Percentiles rank a stretch among this genome's conserved stretches.
phyloP scores from a whole-genome alignment of 2,797 vertebrate species.

The Cichlasoma orientale region DNA sequence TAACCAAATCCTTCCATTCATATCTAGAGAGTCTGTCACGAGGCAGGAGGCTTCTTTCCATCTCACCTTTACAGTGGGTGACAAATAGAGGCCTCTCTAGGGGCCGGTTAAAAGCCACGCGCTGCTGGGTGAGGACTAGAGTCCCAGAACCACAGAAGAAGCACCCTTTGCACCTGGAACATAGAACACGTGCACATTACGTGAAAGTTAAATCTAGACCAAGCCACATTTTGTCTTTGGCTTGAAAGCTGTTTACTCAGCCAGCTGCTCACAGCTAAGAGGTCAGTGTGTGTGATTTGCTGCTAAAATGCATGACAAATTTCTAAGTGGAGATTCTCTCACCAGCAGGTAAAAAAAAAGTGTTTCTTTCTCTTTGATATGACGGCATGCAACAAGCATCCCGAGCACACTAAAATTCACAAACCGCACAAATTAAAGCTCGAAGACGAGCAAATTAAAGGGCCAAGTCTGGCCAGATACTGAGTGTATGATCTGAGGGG shows the following conservation, averaged over 20 bases:
- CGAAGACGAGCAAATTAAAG: slow-evolving; percentile 33
- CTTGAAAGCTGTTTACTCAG: slow-evolving; percentile 47
- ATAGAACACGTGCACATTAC: slow-evolving; percentile 42
- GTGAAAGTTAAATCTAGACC: slow-evolving; percentile 38
- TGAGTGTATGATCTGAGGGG: slow-evolving; percentile 45
- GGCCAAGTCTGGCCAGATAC: slow-evolving; percentile 23
- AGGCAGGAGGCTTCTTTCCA: slow-evolving; percentile 56
- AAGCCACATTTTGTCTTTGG: slow-evolving; percentile 50
- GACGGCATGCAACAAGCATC: neutral
- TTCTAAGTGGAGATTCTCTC: neutral
- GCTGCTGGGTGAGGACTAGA: slow-evolving; percentile 86
- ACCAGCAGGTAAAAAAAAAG: neutral
- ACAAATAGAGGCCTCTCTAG: slow-evolving; percentile 91
- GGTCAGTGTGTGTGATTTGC: slow-evolving; percentile 13
- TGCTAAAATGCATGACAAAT: slow-evolving; percentile 5
- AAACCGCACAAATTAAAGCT: slow-evolving; percentile 2
- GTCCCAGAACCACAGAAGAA: slow-evolving; percentile 85
- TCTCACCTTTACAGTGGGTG: slow-evolving; percentile 91
- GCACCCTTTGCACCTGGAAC: slow-evolving; percentile 89
- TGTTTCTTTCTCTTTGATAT: neutral
- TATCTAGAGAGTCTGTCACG: slow-evolving; percentile 64
- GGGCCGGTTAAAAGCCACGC: slow-evolving; percentile 88
- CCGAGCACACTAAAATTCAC: neutral
- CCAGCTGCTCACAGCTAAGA: slow-evolving; percentile 39
- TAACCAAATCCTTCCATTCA: slow-evolving; percentile 54